Base-by-base conservation (phyloP, 2,888 invertebrate genomes). In the Escarpia spicata region DNA sequence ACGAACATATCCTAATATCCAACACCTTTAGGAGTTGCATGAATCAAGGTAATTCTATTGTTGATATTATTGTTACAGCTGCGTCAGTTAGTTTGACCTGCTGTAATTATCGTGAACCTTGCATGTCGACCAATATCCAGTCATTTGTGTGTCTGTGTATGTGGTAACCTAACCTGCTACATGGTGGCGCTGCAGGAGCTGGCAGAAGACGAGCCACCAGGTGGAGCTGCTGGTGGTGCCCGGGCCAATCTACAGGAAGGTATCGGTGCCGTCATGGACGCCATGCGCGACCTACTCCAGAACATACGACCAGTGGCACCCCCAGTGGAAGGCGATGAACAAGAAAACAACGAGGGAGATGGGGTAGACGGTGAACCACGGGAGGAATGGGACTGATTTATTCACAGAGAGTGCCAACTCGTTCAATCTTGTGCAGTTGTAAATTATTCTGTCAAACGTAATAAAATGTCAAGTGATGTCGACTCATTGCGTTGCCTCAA, bases 241-340 rank as follows among this genome's bases (percentile, higher is more conserved):
- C 94, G 95, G 12, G 95, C 97, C 44, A 97, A 97, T 95, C 96
- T 98, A 26, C 97, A 97, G 60, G 97, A 97, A 93, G 98, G 98
- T 93, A 97, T 98, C 3, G 97, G 97, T 10, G 97, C 97, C 0
- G 97, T 98, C 93, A 97, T 98, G 94, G 98, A 98, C 95, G 98
- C 98, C 15, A 98, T 98, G 97, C 96, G 98, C 90, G 97, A 98
- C 95, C 97, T 98, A 93, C 96, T 98, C 75, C 75, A 97, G 93
- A 98, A 97, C 95, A 97, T 98, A 93, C 97, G 97, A 92, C 96
- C 97, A 93, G 97, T 97, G 2, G 97, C 97, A 94, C 96, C 97
- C 91, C 97, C 97, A 97, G 75, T 75, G 26, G 75, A 75, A 26
- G 75, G 75, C 75, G 75, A n/a, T 6, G 75, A 75, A 75, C 75